phyloP scores from a whole-genome alignment of 2,797 vertebrate genomes.

The Anguilla megastoma region DNA sequence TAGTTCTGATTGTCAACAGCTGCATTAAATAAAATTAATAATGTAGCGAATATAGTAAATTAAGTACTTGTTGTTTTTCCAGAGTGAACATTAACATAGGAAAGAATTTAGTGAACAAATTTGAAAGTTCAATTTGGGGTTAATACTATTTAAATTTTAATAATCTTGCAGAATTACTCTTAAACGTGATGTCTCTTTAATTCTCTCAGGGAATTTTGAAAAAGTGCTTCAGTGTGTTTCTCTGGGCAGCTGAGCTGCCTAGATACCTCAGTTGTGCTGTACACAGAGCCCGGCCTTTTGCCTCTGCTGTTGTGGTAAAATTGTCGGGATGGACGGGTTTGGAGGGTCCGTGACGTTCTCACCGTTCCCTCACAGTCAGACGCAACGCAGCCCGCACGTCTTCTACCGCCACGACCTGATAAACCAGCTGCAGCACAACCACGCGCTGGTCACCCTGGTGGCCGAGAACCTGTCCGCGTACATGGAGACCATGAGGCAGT shows the following conservation, averaged over 20 bases:
- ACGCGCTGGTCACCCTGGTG: conserved; percentile 94
- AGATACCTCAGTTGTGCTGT: neutral
- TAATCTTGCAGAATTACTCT: conserved; percentile 57
- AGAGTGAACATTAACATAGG: conserved; percentile 84
- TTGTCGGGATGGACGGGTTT: neutral
- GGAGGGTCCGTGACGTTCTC: neutral
- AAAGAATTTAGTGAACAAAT: conserved; percentile 78
- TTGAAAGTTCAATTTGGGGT: conserved; percentile 64
- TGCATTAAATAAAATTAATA: conserved; percentile 31
- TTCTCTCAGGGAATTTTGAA: conserved; percentile 39
- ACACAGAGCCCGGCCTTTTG: neutral
- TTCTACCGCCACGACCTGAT: conserved; percentile 99
- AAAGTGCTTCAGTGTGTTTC: conserved; percentile 64
- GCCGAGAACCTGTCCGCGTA: conserved; percentile 98
- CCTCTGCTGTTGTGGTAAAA: neutral
- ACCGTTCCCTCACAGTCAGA: conserved; percentile 81
- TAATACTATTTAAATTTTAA: conserved; percentile 59
- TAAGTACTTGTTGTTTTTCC: conserved; percentile 78
- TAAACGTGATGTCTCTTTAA: conserved; percentile 20
- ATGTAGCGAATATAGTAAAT: conserved; percentile 61
- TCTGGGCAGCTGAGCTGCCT: conserved; percentile 42
- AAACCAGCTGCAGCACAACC: conserved; percentile 99
- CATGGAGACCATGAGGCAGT: conserved; percentile 98
- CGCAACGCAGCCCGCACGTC: conserved; percentile 95
- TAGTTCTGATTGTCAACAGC: conserved; percentile 9